Conservation (phyloP, 2,888 invertebrate species). For the Coenonympha glycerion region DNA sequence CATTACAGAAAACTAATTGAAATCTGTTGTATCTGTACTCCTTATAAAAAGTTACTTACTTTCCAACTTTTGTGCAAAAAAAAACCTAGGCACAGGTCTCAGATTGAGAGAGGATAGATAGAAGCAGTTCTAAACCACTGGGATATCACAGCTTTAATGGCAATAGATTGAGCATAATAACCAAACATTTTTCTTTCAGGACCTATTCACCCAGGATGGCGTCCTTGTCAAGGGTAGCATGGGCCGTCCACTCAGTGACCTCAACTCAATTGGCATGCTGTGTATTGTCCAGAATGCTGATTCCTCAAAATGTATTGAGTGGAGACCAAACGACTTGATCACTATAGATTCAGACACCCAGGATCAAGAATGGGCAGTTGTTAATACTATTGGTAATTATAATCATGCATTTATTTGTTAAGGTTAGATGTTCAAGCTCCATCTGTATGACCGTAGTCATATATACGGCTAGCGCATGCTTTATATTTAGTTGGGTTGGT, state of each 20-base stretch:
- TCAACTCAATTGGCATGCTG: slow-evolving; percentile 81
- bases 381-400: slow-evolving; percentile 79
- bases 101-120: too few species aligned
- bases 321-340: slow-evolving; percentile 87
- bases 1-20: too few species aligned
- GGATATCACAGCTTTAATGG: too few species aligned
- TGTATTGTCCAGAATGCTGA: slow-evolving; percentile 79
- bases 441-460: too few species aligned
- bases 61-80: too few species aligned
- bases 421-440: too few species aligned
- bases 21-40: too few species aligned
- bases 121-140: too few species aligned
- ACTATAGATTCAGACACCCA: slow-evolving; percentile 84
- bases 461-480: too few species aligned
- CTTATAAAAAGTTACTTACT: too few species aligned
- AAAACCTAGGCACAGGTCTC: too few species aligned
- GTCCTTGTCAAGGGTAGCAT: slow-evolving; percentile 82
- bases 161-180: background rate
- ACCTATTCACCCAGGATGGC: slow-evolving; percentile 86
- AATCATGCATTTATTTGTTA: background rate
- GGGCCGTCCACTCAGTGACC: slow-evolving; percentile 77
- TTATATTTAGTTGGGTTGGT: too few species aligned
- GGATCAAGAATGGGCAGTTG: slow-evolving; percentile 90
- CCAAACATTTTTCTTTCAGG: slow-evolving; percentile 54
- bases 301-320: slow-evolving; percentile 82